phyloP scores from a whole-genome alignment of 2,888 invertebrate genomes.

The Tromatobia lineatoria region DNA sequence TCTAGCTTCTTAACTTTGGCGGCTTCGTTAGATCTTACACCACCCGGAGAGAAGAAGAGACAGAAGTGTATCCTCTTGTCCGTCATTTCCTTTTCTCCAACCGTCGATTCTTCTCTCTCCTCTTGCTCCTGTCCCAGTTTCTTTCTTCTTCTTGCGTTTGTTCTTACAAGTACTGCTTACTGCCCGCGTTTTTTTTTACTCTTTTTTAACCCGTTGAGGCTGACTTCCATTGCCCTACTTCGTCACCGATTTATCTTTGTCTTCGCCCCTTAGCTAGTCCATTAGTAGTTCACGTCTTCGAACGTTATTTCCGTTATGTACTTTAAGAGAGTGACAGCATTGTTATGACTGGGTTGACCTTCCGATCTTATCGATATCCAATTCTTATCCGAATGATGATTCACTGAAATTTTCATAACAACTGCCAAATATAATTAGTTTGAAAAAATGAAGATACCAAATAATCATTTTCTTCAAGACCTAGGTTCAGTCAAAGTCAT shows the following conservation, averaged over 20 bases:
- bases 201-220: slow-evolving; percentile 52
- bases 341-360: not conserved
- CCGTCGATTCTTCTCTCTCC: slow-evolving; percentile 22
- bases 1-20: not conserved
- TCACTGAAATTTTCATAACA: not conserved
- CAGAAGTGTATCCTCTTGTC: slow-evolving; percentile 56
- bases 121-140: slow-evolving; percentile 11
- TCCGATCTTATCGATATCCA: not conserved
- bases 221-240: slow-evolving; percentile 55
- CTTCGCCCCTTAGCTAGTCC: slow-evolving; percentile 19
- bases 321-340: not conserved
- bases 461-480: not conserved
- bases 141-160: slow-evolving; percentile 20
- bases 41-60: slow-evolving; percentile 19
- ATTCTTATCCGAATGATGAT: not conserved
- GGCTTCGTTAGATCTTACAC: slow-evolving; percentile 32
- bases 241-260: slow-evolving; percentile 53
- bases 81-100: slow-evolving; percentile 44
- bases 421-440: not conserved
- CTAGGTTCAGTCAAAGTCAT: not conserved
- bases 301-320: slow-evolving; percentile 44
- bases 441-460: not conserved
- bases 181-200: slow-evolving; percentile 53
- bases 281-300: slow-evolving; percentile 20
- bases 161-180: slow-evolving; percentile 42